These are phyloP conservation scores for Hipparchia sbordonii DNA, from an alignment of 2,888 invertebrate genomes.

Conservation along the genomic window DNA sequence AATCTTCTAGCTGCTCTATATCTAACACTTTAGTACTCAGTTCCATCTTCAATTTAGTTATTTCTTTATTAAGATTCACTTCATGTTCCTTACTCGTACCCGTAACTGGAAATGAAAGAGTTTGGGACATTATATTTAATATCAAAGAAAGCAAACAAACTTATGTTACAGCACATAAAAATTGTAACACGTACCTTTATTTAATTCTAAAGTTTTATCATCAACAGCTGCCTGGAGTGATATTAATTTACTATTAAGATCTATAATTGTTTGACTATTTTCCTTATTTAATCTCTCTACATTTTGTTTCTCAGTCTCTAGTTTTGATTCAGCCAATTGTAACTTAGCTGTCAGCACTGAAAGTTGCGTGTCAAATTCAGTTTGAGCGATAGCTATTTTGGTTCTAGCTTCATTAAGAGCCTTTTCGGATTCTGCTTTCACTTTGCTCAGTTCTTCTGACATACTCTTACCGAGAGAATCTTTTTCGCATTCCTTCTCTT, in stretches of 20 bases:
- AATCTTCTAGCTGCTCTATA: slow-evolving; percentile 75
- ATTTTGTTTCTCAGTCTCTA: slow-evolving; percentile 74
- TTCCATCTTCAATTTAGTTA: slow-evolving; percentile 80
- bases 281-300: slow-evolving; percentile 75
- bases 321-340: slow-evolving; percentile 78
- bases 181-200: slow-evolving; percentile 65
- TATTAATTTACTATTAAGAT: slow-evolving; percentile 71
- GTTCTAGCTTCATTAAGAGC: slow-evolving; percentile 79
- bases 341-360: slow-evolving; percentile 79
- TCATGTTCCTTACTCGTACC: slow-evolving; percentile 77
- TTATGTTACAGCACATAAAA: neutral
- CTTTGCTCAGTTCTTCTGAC: slow-evolving; percentile 72
- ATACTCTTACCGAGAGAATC: slow-evolving; percentile 77
- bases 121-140: slow-evolving; percentile 23
- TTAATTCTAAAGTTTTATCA: slow-evolving; percentile 77
- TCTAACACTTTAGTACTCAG: slow-evolving; percentile 81
- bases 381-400: slow-evolving; percentile 86
- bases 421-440: slow-evolving; percentile 79
- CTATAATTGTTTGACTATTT: slow-evolving; percentile 74
- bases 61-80: slow-evolving; percentile 76
- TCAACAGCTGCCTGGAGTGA: slow-evolving; percentile 78
- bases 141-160: slow-evolving; percentile 27
- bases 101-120: slow-evolving; percentile 59
- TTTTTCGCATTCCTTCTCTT: slow-evolving; percentile 79
- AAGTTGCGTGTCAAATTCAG: slow-evolving; percentile 84